Base-by-base conservation (phyloP, 2,113 vertebrate species). In the Corythornis cristatus region DNA sequence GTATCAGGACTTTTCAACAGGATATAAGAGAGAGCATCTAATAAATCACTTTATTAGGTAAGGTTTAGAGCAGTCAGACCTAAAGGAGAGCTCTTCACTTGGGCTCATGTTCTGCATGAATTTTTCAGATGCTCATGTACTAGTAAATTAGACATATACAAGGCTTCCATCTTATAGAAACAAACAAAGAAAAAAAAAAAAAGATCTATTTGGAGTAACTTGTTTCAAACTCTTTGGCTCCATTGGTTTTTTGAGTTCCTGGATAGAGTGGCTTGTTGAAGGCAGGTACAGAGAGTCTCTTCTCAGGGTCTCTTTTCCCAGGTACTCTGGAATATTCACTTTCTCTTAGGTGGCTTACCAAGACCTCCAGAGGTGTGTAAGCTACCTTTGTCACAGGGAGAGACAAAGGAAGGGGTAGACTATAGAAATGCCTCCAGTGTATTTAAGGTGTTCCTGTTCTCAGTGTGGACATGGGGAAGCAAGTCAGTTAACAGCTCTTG, bases 131-230 rank as follows among this genome's bases (percentile, higher is more conserved):
- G 33, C 33, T 73, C 6, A 1, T 50, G 3, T 43, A 7, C 6
- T 10, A 25, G 51, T 46, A 67, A 89, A 48, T 79, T 12, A 40
- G 82, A 68, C 5, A 29, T 6, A 35, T 8, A 33, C 3, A 35
- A 50, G 29, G 5, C 18, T 68, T 18, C 18, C 5, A 40, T 6
- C 5, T 57, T 1, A 60, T 14, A 2, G 29, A 35, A 0, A 26
- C 61, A 70, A 83, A 35, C 11, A 75, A 37, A 58, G 17, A 46
- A 53, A 29, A 12, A 22, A 25, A 11, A 1, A 60, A 15, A 2
- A 9, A 37, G 9, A 37, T 37, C 37, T 35, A 19, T 29, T 46
- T 62, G 9, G 10, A 15, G 6, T 74, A 70, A 57, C 8, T 12
- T 78, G 8, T 79, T 77, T 57, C n/a, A 57, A 68, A 37, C 6